A percentile compares a stretch with the other conserved stretches of the same genome.
Conservation (phyloP, 1,140 invertebrate species). For the Pygmarrhopalites habei region DNA sequence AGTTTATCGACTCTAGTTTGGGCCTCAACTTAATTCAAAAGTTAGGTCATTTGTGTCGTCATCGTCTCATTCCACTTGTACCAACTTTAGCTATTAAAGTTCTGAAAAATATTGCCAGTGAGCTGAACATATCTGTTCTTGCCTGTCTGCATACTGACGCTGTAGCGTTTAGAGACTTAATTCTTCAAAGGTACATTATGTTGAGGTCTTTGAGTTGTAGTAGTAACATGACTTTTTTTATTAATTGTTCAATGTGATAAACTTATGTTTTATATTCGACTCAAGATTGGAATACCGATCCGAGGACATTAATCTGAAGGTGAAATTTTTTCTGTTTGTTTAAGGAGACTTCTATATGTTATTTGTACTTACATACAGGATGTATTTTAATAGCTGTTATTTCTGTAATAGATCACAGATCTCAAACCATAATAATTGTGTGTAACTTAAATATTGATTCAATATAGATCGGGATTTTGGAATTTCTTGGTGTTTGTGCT, state of each 20-base stretch:
- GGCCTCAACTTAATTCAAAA: slow-evolving; percentile 20
- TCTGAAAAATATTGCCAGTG: slow-evolving; percentile 24
- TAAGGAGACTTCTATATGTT: too few species aligned
- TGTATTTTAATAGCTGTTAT: too few species aligned
- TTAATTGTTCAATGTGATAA: too few species aligned
- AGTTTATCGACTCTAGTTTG: slow-evolving; percentile 14
- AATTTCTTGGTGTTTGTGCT: slow-evolving; percentile 28
- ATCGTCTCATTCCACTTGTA: slow-evolving; percentile 27
- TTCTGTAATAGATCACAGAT: slow-evolving; percentile 1
- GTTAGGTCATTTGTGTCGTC: slow-evolving; percentile 19
- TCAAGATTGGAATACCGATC: slow-evolving; percentile 27
- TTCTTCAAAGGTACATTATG: too few species aligned
- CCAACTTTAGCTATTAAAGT: slow-evolving; percentile 30
- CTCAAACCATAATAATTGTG: background rate
- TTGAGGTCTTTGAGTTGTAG: too few species aligned
- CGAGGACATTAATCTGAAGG: slow-evolving; percentile 32
- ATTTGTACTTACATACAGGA: too few species aligned
- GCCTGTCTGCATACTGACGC: slow-evolving; percentile 26
- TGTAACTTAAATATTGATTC: background rate
- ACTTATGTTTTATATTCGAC: too few species aligned
- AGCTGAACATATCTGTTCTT: slow-evolving; percentile 21
- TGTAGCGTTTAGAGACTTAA: slow-evolving; percentile 30
- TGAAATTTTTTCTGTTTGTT: background rate
- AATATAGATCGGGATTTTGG: slow-evolving; percentile 25
- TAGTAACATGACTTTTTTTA: too few species aligned